Percentiles rank a stretch among this genome's conserved stretches.
phyloP scores from a whole-genome alignment of 2,113 vertebrate species.

The Petroica traversi region DNA sequence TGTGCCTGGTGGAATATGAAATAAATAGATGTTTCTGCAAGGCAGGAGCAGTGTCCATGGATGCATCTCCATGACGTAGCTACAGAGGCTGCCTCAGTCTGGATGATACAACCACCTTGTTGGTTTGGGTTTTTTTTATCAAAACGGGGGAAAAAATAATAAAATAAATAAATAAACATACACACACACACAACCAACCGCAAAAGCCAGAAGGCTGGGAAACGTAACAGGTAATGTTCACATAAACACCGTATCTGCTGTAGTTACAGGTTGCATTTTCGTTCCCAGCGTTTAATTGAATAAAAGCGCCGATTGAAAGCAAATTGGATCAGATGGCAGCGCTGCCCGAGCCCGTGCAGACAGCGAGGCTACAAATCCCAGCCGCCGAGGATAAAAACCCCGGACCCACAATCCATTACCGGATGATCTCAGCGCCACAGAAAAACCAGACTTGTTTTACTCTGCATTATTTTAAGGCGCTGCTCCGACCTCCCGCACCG shows the following conservation, averaged over 20 bases:
- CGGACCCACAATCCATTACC: not conserved
- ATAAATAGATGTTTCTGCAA: not conserved
- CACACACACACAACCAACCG: too few relatives aligned
- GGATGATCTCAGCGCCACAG: not conserved
- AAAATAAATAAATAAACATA: too few relatives aligned
- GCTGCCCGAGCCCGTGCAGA: not conserved
- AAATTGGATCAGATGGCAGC: not conserved
- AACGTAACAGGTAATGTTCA: not conserved
- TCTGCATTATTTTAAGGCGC: not conserved
- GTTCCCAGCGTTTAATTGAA: not conserved
- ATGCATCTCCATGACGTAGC: constrained; percentile 52
- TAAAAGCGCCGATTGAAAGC: not conserved
- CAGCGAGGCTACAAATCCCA: not conserved
- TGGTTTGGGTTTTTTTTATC: not conserved
- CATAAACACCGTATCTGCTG: not conserved
- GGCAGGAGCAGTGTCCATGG: constrained; percentile 40
- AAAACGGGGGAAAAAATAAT: too few relatives aligned
- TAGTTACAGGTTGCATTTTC: not conserved
- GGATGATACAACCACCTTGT: not conserved
- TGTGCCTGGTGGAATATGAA: not conserved
- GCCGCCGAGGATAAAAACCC: not conserved
- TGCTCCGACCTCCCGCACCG: not conserved
- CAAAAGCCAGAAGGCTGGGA: not conserved
- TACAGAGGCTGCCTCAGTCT: not conserved
- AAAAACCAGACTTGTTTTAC: not conserved